A percentile compares a stretch with the other conserved stretches of the same genome.
Evolutionary conservation across 1,140 invertebrate genomes (phyloP).

Genomic region (Idris sp.): DNA sequence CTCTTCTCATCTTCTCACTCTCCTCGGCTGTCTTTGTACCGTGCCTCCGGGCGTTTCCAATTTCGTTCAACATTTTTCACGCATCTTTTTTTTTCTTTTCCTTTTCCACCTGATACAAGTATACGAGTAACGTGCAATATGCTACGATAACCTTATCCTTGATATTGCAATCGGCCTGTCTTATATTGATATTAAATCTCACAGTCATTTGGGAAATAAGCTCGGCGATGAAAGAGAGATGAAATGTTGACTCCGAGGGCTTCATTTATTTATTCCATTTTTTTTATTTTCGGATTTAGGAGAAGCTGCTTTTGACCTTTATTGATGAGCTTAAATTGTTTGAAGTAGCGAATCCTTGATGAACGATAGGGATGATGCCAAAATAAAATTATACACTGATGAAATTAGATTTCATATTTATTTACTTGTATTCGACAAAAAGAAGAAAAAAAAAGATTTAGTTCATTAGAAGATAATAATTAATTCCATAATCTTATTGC

Average conservation of each 20-base stretch:
- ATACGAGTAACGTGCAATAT: constrained; percentile 33
- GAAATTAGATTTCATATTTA: too few species aligned
- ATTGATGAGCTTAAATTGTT: constrained; percentile 11
- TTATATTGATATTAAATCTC: constrained; percentile 53
- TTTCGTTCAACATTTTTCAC: constrained; percentile 53
- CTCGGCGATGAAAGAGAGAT: constrained; percentile 16
- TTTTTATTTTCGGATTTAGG: constrained; percentile 1
- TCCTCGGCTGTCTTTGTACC: constrained; percentile 21
- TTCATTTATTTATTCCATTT: constrained; percentile 26
- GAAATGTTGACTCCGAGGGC: constrained; percentile 14
- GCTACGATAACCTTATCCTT: constrained; percentile 39
- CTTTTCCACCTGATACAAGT: constrained; percentile 43
- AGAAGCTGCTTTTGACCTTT: constrained; percentile 4
- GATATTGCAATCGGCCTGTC: constrained; percentile 46
- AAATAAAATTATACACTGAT: too few species aligned
- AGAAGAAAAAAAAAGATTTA: too few species aligned
- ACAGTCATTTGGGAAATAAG: constrained; percentile 42
- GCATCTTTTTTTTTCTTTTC: constrained; percentile 58
- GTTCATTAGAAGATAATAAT: too few species aligned
- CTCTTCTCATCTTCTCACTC: not conserved
- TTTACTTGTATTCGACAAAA: too few species aligned
- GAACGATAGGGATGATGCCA: too few species aligned
- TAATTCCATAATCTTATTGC: too few species aligned
- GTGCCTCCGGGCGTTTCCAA: constrained; percentile 55
- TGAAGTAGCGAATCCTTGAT: not conserved